Conservation (phyloP, 2,888 invertebrate species). For the Therioaphis trifolii region DNA sequence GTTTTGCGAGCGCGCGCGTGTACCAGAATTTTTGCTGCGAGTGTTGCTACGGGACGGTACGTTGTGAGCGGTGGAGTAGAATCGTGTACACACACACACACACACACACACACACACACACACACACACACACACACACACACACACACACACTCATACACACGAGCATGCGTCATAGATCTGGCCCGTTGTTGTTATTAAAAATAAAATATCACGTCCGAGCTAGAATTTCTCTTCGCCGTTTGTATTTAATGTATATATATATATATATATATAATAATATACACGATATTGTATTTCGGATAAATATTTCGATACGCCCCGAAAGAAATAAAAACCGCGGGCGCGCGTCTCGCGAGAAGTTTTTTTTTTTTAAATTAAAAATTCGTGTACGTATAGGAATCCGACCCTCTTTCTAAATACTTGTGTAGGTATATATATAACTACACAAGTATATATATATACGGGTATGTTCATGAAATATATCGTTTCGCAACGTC, state of each 20-base stretch:
- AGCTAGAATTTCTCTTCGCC: background rate
- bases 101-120: too few species aligned
- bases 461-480: background rate
- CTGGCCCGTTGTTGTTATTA: too few species aligned
- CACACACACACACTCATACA: background rate
- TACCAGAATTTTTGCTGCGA: too few species aligned
- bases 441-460: background rate
- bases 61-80: too few species aligned
- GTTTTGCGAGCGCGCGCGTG: background rate
- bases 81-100: too few species aligned
- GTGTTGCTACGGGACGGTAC: too few species aligned
- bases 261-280: background rate
- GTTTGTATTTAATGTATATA: background rate
- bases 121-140: too few species aligned
- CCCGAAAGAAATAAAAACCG: conserved; percentile 43
- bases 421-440: background rate
- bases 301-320: conserved; percentile 40
- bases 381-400: background rate
- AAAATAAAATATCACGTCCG: conserved; percentile 1
- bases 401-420: conserved; percentile 36
- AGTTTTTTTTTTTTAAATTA: conserved; percentile 28
- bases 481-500: conserved; percentile 29
- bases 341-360: background rate
- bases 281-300: conserved; percentile 10
- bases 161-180: background rate